Evolutionary conservation across 1,140 invertebrate species (phyloP), one percentile per base, ranked within the genome.

Genomic region (Protaetia brevitarsis): DNA sequence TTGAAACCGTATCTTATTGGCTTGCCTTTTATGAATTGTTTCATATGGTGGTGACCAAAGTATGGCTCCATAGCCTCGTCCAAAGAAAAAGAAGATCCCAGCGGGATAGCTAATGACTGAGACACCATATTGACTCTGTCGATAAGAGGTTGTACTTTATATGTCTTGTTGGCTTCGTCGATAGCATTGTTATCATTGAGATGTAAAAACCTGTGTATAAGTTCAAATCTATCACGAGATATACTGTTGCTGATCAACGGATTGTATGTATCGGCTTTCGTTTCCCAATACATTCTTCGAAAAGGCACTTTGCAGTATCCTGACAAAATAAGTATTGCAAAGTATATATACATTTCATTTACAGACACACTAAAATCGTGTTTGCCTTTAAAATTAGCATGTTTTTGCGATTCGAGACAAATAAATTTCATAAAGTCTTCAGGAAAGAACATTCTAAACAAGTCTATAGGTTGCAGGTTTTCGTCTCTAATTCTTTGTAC

Each of bases 11-110:
- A 71, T 34, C 68, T 34, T 8, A 71, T 69, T n/a, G 70, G 61
- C 63, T 69, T 70, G 10, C 69, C 69, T 21, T 59, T 28, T 36
- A 70, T 71, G 21, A 63, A 70, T 58, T 70, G 71, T 57, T 72
- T 73, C 30, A 63, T 68, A 11, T 41, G 26, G 63, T 72, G 71
- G 7, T 59, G 28, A 13, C 70, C 31, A 68, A 56, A 72, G 56
- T 68, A 73, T 0, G 62, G 68, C 5, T 71, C 66, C 72, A 72
- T 72, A 10, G 66, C 62, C 36, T 72, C 69, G 34, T 68, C 63
- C 16, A 70, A 19, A 34, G 64, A 68, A 67, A 64, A 69, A 45
- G 56, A 45, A 36, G 10, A 56, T 8, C 28, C 61, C 30, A 67
- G 16, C 61, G 65, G 60, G 6, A 57, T n/a, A 58, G 56, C 7